Percentiles rank a stretch among this genome's conserved stretches.
Conservation (phyloP, 2,888 invertebrate species). For the Coenonympha glycerion region DNA sequence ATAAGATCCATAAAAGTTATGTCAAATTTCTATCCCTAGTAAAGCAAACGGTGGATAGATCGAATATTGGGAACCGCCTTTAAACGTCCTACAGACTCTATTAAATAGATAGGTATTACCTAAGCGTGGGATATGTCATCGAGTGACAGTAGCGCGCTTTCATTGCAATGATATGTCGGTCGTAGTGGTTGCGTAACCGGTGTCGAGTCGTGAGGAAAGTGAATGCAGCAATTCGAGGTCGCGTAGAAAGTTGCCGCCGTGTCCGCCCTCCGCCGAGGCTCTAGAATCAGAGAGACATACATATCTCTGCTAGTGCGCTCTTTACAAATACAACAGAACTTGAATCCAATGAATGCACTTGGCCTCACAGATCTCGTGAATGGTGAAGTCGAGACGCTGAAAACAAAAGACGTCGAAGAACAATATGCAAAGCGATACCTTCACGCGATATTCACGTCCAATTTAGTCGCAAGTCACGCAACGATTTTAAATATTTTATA, state of each 20-base stretch:
- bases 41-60: too few species aligned
- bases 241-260: slow-evolving; percentile 69
- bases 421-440: slow-evolving; percentile 17
- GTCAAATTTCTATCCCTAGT: too few species aligned
- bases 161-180: slow-evolving; percentile 60
- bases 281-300: slow-evolving; percentile 34
- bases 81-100: neutral
- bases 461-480: slow-evolving; percentile 38
- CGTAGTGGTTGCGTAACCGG: slow-evolving; percentile 70
- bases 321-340: slow-evolving; percentile 32
- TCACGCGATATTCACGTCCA: slow-evolving; percentile 40
- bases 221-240: slow-evolving; percentile 75
- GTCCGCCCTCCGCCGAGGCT: slow-evolving; percentile 44
- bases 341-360: slow-evolving; percentile 16
- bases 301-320: slow-evolving; percentile 34
- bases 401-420: neutral
- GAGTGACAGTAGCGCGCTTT: slow-evolving; percentile 35
- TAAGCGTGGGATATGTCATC: slow-evolving; percentile 27
- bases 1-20: too few species aligned
- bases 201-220: slow-evolving; percentile 71
- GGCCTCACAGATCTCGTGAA: slow-evolving; percentile 2
- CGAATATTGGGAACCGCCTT: too few species aligned
- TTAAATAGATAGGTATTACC: neutral
- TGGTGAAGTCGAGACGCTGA: neutral
- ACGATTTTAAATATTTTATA: slow-evolving; percentile 37